phyloP scores from a whole-genome alignment of 1,140 invertebrate species.

The Heliothis subflexa region DNA sequence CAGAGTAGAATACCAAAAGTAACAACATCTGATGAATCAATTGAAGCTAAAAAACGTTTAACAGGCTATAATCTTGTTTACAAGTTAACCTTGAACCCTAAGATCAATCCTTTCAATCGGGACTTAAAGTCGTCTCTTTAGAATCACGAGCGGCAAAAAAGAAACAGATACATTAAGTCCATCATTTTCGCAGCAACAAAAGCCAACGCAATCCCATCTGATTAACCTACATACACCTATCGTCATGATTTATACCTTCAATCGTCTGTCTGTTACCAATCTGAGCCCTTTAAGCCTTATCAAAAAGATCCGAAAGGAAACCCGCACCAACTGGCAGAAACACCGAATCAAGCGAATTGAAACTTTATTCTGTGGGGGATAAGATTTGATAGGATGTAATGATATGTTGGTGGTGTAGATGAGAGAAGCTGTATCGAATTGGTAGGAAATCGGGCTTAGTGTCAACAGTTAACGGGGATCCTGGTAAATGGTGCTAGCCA shows the following conservation, averaged over 20 bases:
- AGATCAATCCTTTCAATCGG: conserved; percentile 2
- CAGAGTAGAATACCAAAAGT: no score
- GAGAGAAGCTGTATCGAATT: conserved; percentile 66
- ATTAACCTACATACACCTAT: conserved; percentile 45
- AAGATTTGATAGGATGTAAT: neutral
- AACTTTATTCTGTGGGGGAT: conserved; percentile 50
- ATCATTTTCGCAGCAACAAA: conserved; percentile 34
- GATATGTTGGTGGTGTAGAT: conserved; percentile 44
- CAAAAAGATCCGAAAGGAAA: conserved; percentile 51
- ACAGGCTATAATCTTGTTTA: neutral
- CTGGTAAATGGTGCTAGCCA: conserved; percentile 61
- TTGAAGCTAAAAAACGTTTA: neutral
- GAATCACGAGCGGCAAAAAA: neutral
- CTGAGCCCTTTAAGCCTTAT: conserved; percentile 38
- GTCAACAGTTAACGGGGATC: conserved; percentile 76
- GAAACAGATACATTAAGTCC: neutral
- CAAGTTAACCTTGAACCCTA: conserved; percentile 2
- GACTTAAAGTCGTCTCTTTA: conserved; percentile 9
- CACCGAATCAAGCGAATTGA: conserved; percentile 41
- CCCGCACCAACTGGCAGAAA: neutral
- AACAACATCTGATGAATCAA: no score
- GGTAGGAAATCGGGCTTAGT: conserved; percentile 79
- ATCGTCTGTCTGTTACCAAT: conserved; percentile 41
- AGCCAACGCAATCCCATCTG: conserved; percentile 31
- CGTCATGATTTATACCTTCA: conserved; percentile 44